These are phyloP conservation scores for Eupithecia vulgata DNA, from an alignment of 2,888 invertebrate genomes.

Conservation along the genomic window DNA sequence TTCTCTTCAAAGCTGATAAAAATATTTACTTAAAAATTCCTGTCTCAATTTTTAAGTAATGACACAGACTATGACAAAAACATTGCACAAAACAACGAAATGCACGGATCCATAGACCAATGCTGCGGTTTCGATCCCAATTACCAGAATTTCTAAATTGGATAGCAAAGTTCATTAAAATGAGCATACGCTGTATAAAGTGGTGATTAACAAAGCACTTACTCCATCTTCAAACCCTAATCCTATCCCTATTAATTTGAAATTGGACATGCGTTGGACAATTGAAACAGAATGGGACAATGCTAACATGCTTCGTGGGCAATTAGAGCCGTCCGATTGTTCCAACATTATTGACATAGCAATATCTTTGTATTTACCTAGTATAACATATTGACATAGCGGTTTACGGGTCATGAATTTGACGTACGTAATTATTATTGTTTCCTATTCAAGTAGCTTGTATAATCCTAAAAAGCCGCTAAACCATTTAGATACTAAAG, in stretches of 20 bases:
- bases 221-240: slow-evolving; percentile 63
- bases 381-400: not conserved
- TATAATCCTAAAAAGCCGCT: not conserved
- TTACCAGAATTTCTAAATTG: slow-evolving; percentile 57
- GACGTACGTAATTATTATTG: not conserved
- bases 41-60: too few relatives aligned
- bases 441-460: not conserved
- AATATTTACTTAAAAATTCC: not conserved
- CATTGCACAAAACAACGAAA: not conserved
- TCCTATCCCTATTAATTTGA: slow-evolving; percentile 67
- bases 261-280: slow-evolving; percentile 69
- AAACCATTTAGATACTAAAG: not conserved
- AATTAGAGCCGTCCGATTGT: slow-evolving; percentile 62
- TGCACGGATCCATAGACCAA: too few relatives aligned
- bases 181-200: slow-evolving; percentile 47
- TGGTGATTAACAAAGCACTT: slow-evolving; percentile 66
- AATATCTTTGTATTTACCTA: slow-evolving; percentile 14
- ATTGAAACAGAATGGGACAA: slow-evolving; percentile 63
- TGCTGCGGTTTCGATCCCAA: not conserved
- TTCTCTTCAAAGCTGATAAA: not conserved
- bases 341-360: slow-evolving; percentile 25
- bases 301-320: slow-evolving; percentile 62
- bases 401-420: slow-evolving; percentile 3
- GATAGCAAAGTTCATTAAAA: slow-evolving; percentile 60
- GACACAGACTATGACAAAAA: not conserved